Evolutionary conservation across 1,140 invertebrate species (phyloP), one percentile per base, ranked within the genome.

Genomic region (Drosophila mauritiana): DNA sequence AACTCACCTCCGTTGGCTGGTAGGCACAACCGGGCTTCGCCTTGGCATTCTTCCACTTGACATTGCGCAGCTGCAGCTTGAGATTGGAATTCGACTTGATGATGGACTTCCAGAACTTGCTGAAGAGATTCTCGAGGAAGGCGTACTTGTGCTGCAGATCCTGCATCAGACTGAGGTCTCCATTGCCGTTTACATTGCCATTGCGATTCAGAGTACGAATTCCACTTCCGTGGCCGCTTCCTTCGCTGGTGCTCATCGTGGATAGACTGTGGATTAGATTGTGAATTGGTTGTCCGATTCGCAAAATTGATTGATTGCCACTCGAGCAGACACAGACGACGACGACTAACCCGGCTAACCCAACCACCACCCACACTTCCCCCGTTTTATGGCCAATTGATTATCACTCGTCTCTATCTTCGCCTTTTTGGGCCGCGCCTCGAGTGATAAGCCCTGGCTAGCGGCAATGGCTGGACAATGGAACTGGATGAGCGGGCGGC

Each of bases 11-110:
- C n/a, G 94, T 94, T 13, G 94, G 94, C 48, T 93, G 92, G 67
- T 94, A 94, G 7, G 94, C 94, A 76, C 92, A 93, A 75, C 94
- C 94, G 7, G 93, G 92, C 37, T 92, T 91, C 36, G 93, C 93
- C 75, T 93, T 93, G 54, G 92, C 92, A 78, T 94, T 94, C 92
- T 94, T 94, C 93, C 94, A 94, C 84, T 78, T 81, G 10, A 90
- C 82, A 51, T 80, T 89, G 10, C 82, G 68, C 27, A 91, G 48
- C 51, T 85, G 80, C 3, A 76, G 67, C 56, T 91, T 91, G 13
- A 90, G 73, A 25, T 69, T 72, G 22, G 73, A 61, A 61, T 91
- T 91, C 36, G 81, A 75, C 51, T 78, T 84, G 15, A 90, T 91
- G 42, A 90, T 86, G 36, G 89, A 83, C 56, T 86, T 91, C 90